Evolutionary conservation across 2,797 vertebrate species (phyloP).

Genomic region (Gymnoscopelus microlampas): DNA sequence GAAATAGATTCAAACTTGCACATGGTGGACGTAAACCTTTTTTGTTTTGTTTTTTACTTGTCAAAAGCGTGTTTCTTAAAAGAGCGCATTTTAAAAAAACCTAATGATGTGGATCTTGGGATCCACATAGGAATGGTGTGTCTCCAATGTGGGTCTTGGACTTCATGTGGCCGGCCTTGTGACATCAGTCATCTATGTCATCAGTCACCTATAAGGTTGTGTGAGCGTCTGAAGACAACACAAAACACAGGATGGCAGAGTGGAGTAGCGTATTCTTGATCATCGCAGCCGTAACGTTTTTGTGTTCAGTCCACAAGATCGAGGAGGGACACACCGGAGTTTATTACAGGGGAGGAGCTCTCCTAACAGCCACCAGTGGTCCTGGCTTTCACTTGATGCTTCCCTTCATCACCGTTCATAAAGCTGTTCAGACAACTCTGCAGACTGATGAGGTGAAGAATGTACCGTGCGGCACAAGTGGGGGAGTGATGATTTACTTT

Average conservation of each 20-base stretch:
- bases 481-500: conserved; percentile 98
- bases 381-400: conserved; percentile 98
- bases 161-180: too few species aligned
- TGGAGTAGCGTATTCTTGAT: conserved; percentile 87
- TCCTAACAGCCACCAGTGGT: conserved; percentile 90
- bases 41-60: too few species aligned
- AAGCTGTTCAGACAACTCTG: conserved; percentile 95
- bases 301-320: conserved; percentile 94
- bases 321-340: conserved; percentile 96
- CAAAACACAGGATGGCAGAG: conserved; percentile 85
- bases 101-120: too few species aligned
- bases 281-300: conserved; percentile 86
- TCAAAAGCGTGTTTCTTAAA: too few species aligned
- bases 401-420: conserved; percentile 95
- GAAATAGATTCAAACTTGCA: too few species aligned
- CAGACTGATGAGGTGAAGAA: conserved; percentile 99
- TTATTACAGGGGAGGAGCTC: conserved; percentile 95
- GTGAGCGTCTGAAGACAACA: not conserved
- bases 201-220: conserved; percentile 78
- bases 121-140: too few species aligned
- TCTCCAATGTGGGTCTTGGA: too few species aligned
- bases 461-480: conserved; percentile 95
- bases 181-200: conserved; percentile 73
- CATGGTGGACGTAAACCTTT: too few species aligned
- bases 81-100: too few species aligned